Conservation (phyloP, 2,113 vertebrate species). For the Paramormyrops kingsleyae region DNA sequence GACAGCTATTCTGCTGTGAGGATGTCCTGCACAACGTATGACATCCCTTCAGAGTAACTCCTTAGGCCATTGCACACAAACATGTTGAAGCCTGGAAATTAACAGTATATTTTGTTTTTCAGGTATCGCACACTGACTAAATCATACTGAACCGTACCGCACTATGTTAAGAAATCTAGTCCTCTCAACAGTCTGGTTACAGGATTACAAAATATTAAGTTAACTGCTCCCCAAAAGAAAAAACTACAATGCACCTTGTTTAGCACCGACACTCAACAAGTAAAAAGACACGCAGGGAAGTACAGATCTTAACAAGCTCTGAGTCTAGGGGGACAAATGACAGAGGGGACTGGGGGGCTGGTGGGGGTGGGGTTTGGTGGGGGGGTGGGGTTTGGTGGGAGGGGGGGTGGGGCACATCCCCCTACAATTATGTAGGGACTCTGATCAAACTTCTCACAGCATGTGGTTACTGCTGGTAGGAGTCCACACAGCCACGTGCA, state of each 20-base stretch:
- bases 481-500: background rate
- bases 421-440: background rate
- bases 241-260: background rate
- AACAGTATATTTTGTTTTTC: background rate
- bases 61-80: background rate
- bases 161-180: background rate
- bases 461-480: background rate
- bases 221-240: background rate
- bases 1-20: background rate
- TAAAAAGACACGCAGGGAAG: background rate
- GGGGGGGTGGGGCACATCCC: too few species aligned
- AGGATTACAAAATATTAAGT: background rate
- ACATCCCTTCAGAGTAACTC: background rate
- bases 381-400: too few species aligned
- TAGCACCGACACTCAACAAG: background rate
- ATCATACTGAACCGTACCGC: background rate
- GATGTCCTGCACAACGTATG: background rate
- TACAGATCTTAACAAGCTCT: background rate
- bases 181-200: background rate
- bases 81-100: background rate
- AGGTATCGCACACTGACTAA: background rate
- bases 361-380: too few species aligned
- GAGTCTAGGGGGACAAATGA: background rate
- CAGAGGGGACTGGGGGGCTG: background rate
- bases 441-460: background rate